These are phyloP conservation scores for Todiramphus saurophagus DNA, from an alignment of 2,113 vertebrate species.

Conservation along the genomic window DNA sequence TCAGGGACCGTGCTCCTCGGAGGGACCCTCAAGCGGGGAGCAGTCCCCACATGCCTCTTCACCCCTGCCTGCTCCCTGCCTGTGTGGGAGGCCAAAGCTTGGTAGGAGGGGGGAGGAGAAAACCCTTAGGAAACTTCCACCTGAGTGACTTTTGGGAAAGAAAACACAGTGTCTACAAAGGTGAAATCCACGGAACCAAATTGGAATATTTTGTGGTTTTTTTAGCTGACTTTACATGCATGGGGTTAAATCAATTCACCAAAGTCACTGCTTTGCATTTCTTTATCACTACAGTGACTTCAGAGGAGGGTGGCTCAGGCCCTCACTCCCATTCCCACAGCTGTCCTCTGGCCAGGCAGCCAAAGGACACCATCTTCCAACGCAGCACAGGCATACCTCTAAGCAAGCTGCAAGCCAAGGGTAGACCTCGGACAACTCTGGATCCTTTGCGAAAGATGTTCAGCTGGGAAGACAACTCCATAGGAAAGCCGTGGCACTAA, in stretches of 20 bases:
- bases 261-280: neutral
- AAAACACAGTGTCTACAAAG: neutral
- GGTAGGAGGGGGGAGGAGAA: neutral
- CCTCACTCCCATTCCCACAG: rapidly evolving
- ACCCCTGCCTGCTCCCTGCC: neutral
- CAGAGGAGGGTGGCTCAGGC: neutral
- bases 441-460: neutral
- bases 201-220: rapidly evolving
- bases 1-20: rapidly evolving
- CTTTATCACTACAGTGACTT: rapidly evolving
- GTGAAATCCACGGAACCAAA: neutral
- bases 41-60: neutral
- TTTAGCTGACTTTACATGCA: neutral
- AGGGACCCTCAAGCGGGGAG: rapidly evolving
- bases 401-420: rapidly evolving
- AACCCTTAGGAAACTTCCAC: neutral
- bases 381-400: rapidly evolving
- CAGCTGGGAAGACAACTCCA: neutral
- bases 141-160: neutral
- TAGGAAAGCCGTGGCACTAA: neutral
- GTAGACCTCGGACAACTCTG: neutral
- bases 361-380: rapidly evolving
- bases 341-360: too few species aligned
- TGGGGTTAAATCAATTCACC: neutral
- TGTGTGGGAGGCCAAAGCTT: rapidly evolving